These are phyloP conservation scores for Drosophila anomalata DNA, from an alignment of 2,888 invertebrate genomes.

Conservation along the genomic window DNA sequence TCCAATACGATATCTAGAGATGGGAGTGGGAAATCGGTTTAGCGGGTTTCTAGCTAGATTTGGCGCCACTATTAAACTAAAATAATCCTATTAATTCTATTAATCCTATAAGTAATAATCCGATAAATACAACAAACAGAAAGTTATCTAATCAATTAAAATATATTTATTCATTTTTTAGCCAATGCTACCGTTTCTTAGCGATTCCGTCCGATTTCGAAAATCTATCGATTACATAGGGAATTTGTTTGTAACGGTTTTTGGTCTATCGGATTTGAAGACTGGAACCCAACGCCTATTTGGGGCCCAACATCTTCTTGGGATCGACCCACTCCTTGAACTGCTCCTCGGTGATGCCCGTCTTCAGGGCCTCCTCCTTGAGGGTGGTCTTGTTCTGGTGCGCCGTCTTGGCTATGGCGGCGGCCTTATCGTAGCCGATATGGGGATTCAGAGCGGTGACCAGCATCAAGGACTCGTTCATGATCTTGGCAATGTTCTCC, in stretches of 20 bases:
- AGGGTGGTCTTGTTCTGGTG: slow-evolving; percentile 95
- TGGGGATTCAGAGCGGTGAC: slow-evolving; percentile 99
- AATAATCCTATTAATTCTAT: no score
- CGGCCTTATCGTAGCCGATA: slow-evolving; percentile 98
- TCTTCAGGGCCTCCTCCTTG: slow-evolving; percentile 94
- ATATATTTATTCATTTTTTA: slow-evolving; percentile 1
- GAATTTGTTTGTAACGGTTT: slow-evolving; percentile 1
- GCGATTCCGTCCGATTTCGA: neutral
- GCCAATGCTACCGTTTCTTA: neutral
- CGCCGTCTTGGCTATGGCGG: slow-evolving; percentile 97
- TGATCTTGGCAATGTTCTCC: slow-evolving; percentile 90
- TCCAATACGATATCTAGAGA: neutral
- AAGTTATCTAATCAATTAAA: neutral
- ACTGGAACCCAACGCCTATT: slow-evolving; percentile 84
- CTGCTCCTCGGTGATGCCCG: slow-evolving; percentile 91
- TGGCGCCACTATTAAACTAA: no score
- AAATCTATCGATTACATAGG: neutral
- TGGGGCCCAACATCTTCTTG: slow-evolving; percentile 95
- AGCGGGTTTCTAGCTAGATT: neutral
- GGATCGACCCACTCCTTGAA: slow-evolving; percentile 96
- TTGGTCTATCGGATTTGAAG: neutral
- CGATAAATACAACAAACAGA: neutral
- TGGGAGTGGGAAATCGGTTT: neutral
- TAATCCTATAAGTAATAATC: neutral
- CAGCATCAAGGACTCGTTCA: slow-evolving; percentile 97